A percentile compares a stretch with the other conserved stretches of the same genome.
phyloP scores from a whole-genome alignment of 1,140 invertebrate genomes.

The Drosophila simulans region DNA sequence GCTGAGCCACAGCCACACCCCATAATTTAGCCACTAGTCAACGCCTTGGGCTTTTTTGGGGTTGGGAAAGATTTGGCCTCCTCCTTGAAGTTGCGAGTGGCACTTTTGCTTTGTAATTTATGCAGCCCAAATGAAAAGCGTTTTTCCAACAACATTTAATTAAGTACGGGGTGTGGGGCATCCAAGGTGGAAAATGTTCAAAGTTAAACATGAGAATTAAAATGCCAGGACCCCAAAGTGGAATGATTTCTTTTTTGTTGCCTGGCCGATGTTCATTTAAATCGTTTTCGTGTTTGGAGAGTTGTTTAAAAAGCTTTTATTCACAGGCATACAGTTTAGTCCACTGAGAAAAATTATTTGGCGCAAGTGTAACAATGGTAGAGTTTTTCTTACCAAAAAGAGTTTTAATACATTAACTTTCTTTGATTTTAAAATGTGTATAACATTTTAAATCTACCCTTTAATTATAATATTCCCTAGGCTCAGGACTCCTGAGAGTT shows the following conservation, averaged over 20 bases:
- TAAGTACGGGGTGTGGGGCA: constrained; percentile 51
- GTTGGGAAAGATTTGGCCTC: constrained; percentile 31
- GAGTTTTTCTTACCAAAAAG: background rate
- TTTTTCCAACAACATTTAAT: constrained; percentile 78
- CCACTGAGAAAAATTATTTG: constrained; percentile 2
- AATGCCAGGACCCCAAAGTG: constrained; percentile 35
- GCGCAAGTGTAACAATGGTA: background rate
- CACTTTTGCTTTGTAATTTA: constrained; percentile 79
- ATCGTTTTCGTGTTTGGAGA: constrained; percentile 29
- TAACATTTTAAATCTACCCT: too few species aligned
- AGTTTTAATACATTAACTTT: background rate
- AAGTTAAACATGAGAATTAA: constrained; percentile 75
- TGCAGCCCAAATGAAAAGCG: constrained; percentile 74
- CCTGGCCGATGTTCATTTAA: constrained; percentile 39
- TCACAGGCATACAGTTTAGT: constrained; percentile 14
- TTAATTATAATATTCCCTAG: too few species aligned
- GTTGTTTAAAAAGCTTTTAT: constrained; percentile 45
- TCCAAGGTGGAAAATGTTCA: constrained; percentile 61
- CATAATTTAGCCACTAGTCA: constrained; percentile 66
- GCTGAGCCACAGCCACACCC: constrained; percentile 29
- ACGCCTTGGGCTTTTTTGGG: constrained; percentile 10
- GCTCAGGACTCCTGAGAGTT: too few species aligned
- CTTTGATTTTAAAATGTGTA: too few species aligned
- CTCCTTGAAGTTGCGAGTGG: constrained; percentile 55
- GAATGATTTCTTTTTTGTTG: constrained; percentile 20